Base-by-base conservation (phyloP, 1,140 invertebrate species). In the Zelostemma sp. region DNA sequence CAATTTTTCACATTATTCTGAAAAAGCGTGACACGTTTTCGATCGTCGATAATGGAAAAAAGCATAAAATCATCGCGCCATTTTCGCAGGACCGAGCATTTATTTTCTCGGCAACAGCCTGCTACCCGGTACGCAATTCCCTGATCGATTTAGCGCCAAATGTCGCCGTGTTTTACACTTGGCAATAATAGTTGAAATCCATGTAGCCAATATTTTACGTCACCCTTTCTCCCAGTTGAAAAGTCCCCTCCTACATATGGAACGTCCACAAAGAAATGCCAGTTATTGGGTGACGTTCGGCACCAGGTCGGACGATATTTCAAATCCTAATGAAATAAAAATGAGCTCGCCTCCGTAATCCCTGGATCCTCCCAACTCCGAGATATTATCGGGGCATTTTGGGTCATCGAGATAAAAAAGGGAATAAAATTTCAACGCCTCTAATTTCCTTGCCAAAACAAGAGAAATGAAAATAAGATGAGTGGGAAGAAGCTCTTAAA, bases 101-200 rank as follows among this genome's bases (percentile, higher is more conserved):
- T 66, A 54, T 66, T 63, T 51, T 49, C 58, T 66, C 65, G 57
- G 53, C 54, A 68, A 57, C 62, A 51, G 58, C 19, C 14, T 43
- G 55, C 63, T 63, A 70, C 56, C 72, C 67, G 72, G 60, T 41
- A 65, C 72, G 60, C 64, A 70, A 74, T 67, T 68, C 67, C 68
- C 68, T 80, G 80, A 84, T 84, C 82, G 81, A 81, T 82, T 83
- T 84, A 81, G 76, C 79, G 75, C 82, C 82, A 85, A 85, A 85
- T 83, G 81, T 82, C 78, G 75, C 79, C 81, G 76, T 83, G 82
- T 85, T 83, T 85, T 85, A 83, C 81, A 85, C 80, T 76, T 74
- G 75, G 74, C 75, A 83, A 84, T 84, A 84, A 84, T 84, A 82
- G 81, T 83, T 77, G 80, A 82, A 84, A 84, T 84, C 78, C 81